Evolutionary conservation across 2,113 vertebrate genomes (phyloP).

Genomic region (Psephotus haematonotus): DNA sequence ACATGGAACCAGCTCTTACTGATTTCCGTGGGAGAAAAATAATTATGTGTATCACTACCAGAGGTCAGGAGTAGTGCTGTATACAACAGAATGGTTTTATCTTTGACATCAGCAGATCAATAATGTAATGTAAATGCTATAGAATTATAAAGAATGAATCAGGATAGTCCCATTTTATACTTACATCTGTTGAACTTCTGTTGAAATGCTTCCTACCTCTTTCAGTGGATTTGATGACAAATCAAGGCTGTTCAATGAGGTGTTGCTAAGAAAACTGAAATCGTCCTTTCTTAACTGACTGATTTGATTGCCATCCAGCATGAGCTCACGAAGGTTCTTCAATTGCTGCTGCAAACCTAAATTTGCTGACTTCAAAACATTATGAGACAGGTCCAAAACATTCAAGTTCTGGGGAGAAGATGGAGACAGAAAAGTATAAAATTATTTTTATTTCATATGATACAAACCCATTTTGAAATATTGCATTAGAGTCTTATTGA

Average conservation of each 20-base stretch:
- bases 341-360: slow-evolving; percentile 83
- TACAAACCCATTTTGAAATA: not conserved
- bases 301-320: slow-evolving; percentile 80
- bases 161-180: not conserved
- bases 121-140: not conserved
- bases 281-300: slow-evolving; percentile 77
- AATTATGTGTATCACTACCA: not conserved
- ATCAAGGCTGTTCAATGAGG: slow-evolving; percentile 80
- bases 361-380: slow-evolving; percentile 79
- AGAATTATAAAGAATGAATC: not conserved
- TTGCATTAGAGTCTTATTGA: not conserved
- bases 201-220: slow-evolving; percentile 74
- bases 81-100: not conserved
- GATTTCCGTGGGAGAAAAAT: not conserved
- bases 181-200: not conserved
- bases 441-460: not conserved
- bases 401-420: slow-evolving; percentile 78
- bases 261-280: slow-evolving; percentile 81
- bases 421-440: not conserved
- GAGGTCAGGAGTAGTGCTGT: not conserved
- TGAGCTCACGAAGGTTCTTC: slow-evolving; percentile 77
- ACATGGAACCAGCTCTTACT: not conserved
- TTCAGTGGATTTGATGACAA: slow-evolving; percentile 83
- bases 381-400: slow-evolving; percentile 86
- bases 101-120: not conserved